phyloP scores from a whole-genome alignment of 2,888 invertebrate genomes.

The Pseudoips prasinana region DNA sequence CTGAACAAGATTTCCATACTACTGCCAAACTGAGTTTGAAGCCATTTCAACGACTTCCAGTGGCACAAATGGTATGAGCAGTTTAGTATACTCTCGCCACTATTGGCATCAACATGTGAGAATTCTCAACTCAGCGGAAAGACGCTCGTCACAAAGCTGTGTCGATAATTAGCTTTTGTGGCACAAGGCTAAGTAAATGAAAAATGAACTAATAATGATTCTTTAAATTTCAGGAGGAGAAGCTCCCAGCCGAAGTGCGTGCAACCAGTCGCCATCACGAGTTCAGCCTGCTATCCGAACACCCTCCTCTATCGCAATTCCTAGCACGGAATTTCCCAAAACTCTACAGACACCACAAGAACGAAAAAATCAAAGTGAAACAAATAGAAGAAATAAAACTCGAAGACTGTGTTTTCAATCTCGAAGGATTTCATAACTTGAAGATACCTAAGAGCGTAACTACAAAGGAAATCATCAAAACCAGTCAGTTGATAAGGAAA shows the following conservation, averaged over 20 bases:
- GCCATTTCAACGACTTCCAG: too few species aligned
- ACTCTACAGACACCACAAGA: conserved; percentile 39
- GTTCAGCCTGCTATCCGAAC: conserved; percentile 43
- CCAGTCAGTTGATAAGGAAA: conserved; percentile 48
- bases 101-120: too few species aligned
- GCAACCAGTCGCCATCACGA: conserved; percentile 51
- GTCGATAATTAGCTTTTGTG: conserved; percentile 58
- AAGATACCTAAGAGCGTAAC: conserved; percentile 35
- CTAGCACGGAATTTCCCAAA: conserved; percentile 40
- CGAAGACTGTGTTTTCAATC: conserved; percentile 40
- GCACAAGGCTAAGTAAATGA: conserved; percentile 48
- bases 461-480: conserved; percentile 41
- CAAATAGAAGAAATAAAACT: conserved; percentile 29
- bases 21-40: too few species aligned
- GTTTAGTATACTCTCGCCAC: too few species aligned
- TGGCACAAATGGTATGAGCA: too few species aligned
- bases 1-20: too few species aligned
- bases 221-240: conserved; percentile 46
- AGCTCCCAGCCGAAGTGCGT: conserved; percentile 38
- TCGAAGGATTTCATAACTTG: conserved; percentile 41
- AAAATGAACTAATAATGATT: too few species aligned
- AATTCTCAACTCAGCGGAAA: too few species aligned
- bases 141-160: too few species aligned
- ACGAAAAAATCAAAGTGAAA: conserved; percentile 28
- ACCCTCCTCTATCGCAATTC: conserved; percentile 46